Base-by-base conservation (phyloP, 1,140 invertebrate species). In the Meloidogyne hapla region DNA sequence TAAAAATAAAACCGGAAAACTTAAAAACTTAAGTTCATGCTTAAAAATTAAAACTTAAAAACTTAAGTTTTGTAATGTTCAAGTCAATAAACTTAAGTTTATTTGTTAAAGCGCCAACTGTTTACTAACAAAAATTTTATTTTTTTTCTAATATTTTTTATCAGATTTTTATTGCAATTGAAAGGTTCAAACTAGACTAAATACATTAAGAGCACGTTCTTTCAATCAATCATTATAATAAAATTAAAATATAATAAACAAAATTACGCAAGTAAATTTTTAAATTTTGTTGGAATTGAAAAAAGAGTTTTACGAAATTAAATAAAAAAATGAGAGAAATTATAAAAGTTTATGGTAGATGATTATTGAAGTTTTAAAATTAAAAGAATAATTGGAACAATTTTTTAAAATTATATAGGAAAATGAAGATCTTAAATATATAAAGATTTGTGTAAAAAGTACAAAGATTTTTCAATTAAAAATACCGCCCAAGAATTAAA, bases 211-310 rank as follows among this genome's bases (percentile, higher is more conserved):
- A 56, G 48, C 48, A 56, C 48, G 48, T 56, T 21, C n/a, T 56
- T 56, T 56, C 18, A 13, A 56, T 56, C 48, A 56, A 56, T 56
- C 48, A 56, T 18, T 56, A n/a, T 8, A 56, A 56, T 56, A 33
- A 33, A 33, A 33, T 33, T 33, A 33, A 33, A 33, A 33, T 33
- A 33, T n/a, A 56, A 42, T n/a, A 56, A 56, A 45, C 13, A 56
- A 56, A 56, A 56, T 33, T 56, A 56, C 48, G 48, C n/a, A 56
- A 56, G n/a, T 56, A 56, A n/a, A 56, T n/a, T 56, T 56, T 56
- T 56, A 56, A 56, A 56, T 56, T 48, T 48, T 56, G 18, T n/a
- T 9, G 40, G 9, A 12, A 15, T 9, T 42, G 12, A 42, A 15
- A 2, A 42, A 10, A 15, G 12, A 12, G 12, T 42, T 42, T n/a